Conservation (phyloP, 2,888 invertebrate genomes). For the Idaea straminata region DNA sequence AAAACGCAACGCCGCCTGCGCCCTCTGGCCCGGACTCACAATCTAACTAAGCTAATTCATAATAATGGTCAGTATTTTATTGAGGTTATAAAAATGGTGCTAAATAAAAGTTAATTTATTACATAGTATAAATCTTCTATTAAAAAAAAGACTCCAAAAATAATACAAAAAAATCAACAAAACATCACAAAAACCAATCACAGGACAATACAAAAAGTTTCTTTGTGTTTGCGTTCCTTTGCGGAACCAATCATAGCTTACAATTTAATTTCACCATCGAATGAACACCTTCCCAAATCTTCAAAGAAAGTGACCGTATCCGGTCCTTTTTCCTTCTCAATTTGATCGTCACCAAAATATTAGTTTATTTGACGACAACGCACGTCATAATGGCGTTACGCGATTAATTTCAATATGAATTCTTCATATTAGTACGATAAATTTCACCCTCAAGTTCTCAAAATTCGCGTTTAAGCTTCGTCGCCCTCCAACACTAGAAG, state of each 20-base stretch:
- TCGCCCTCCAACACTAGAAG: constrained; percentile 47
- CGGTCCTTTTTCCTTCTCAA: background rate
- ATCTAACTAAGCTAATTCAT: background rate
- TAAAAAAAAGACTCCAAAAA: constrained; percentile 19
- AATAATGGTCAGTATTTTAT: background rate
- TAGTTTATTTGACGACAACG: background rate
- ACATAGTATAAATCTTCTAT: constrained; percentile 13
- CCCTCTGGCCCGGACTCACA: background rate
- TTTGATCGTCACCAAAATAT: background rate
- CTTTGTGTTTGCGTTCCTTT: background rate
- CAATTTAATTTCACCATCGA: background rate
- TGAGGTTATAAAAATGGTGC: constrained; percentile 4
- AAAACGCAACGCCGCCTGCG: constrained; percentile 6
- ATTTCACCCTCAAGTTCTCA: constrained; percentile 10
- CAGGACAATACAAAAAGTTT: constrained; percentile 11
- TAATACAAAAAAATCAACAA: constrained; percentile 18
- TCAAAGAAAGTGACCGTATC: background rate
- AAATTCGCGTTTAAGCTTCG: constrained; percentile 17
- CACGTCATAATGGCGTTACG: background rate
- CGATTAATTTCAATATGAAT: constrained; percentile 17
- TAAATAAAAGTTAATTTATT: constrained; percentile 14
- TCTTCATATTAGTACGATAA: constrained; percentile 8
- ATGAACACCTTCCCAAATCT: background rate
- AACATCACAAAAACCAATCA: constrained; percentile 22
- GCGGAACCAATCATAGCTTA: background rate